Evolutionary conservation across 2,888 invertebrate species (phyloP), one percentile per base, ranked within the genome.

Genomic region (Octonoba sinensis): DNA sequence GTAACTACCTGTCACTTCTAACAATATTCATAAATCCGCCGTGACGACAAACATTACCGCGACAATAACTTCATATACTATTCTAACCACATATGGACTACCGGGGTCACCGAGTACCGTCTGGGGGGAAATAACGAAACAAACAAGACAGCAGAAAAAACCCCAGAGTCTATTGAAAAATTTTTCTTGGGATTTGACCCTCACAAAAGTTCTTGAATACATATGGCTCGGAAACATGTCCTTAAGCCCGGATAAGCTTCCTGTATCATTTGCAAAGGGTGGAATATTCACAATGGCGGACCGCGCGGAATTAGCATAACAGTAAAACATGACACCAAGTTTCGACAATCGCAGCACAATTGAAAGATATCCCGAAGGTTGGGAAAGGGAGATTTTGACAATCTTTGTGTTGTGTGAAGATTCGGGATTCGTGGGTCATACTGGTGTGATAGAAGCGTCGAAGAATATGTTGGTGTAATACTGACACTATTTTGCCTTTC

Each of bases 211-310:
- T 36, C 36, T 36, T 36, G 62, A 62, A 62, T 46, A 62, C 36
- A 62, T 44, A 36, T 18, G 18, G 44, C 62, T 62, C 46, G 62
- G 62, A 62, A 62, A 46, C 62, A 62, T 44, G 62, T 36, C 46
- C 62, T 62, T 62, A 18, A 36, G 56, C 65, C 16, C 22, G 62
- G 72, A 54, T 75, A 75, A 75, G 66, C 75, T 76, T 76, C 76
- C 76, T 73, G 67, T 79, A 79, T 79, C 79, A 69, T 62, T 79
- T 79, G 69, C 79, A 79, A 72, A 62, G 78, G 79, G 66, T 73
- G 60, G 67, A 36, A 49, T 24, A 18, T 8, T 20, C 54, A 67
- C 66, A 67, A 75, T 54, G 44, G 18, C 47, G 65, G 49, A 44
- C 56, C 49, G 24, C 18, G 15, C 47, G 60, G 47, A 78, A 78